A percentile compares a stretch with the other conserved stretches of the same genome.
These are phyloP conservation scores for Reticulitermes speratus DNA, from an alignment of 1,140 invertebrate species.

Conservation along the genomic window DNA sequence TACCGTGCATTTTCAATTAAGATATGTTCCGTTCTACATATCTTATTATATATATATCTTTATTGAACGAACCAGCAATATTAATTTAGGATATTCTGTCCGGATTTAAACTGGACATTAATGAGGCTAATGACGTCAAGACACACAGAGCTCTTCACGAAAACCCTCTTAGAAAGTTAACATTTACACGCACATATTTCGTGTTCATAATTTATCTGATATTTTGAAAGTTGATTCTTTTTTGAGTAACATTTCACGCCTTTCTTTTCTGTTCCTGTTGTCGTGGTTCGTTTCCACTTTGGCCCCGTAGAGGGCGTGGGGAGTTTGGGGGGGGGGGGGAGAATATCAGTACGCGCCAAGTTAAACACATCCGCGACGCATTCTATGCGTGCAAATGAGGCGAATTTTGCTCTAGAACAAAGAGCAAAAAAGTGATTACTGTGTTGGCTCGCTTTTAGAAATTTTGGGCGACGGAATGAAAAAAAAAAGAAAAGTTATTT, in stretches of 20 bases:
- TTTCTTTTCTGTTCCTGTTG: neutral
- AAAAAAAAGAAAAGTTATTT: slow-evolving; percentile 1
- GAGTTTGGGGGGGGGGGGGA: no score
- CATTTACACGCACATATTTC: neutral
- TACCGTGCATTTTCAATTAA: no score
- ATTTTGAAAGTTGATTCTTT: neutral
- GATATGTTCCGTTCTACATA: no score
- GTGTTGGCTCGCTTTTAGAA: slow-evolving; percentile 3
- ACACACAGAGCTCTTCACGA: neutral
- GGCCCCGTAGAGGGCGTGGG: neutral
- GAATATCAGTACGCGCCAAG: neutral
- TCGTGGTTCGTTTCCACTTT: neutral
- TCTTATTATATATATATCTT: no score
- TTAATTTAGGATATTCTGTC: neutral
- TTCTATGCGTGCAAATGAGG: neutral
- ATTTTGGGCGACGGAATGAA: neutral
- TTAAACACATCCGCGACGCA: neutral
- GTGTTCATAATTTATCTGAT: neutral
- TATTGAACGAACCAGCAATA: no score
- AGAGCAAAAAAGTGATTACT: neutral
- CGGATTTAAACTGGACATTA: neutral
- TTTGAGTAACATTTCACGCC: neutral
- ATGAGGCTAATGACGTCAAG: neutral
- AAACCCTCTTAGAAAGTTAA: neutral
- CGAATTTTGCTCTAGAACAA: neutral